phyloP scores from a whole-genome alignment of 2,113 vertebrate species.

The Vulpes lagopus region DNA sequence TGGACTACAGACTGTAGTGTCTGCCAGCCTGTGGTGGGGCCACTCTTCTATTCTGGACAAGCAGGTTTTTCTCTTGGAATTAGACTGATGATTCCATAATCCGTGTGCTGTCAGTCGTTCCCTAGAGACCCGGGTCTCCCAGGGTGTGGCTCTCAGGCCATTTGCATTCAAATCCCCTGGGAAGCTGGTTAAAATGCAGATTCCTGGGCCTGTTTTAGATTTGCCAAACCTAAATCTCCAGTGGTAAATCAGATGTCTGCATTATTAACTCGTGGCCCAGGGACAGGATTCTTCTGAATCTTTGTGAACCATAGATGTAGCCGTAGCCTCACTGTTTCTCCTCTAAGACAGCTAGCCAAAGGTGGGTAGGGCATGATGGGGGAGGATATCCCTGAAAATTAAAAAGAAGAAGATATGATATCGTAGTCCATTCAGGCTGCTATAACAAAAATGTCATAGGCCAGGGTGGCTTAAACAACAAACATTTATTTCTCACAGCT shows the following conservation, averaged over 20 bases:
- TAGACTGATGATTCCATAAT: background rate
- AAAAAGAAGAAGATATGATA: background rate
- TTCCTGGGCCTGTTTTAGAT: background rate
- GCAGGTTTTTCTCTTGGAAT: background rate
- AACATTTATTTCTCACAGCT: background rate
- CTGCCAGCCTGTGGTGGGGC: background rate
- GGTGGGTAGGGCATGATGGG: too few species aligned
- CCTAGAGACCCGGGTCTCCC: background rate
- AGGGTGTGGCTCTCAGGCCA: too few species aligned
- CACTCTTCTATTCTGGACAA: too few species aligned
- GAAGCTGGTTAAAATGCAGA: background rate
- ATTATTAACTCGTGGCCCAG: background rate
- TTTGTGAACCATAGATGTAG: background rate
- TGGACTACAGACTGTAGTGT: too few species aligned
- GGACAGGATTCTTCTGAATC: background rate
- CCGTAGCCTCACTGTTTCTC: background rate
- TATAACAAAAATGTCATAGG: background rate
- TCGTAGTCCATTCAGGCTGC: background rate
- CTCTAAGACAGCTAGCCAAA: background rate
- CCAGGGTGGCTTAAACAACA: background rate
- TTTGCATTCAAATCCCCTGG: background rate
- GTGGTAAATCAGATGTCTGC: background rate
- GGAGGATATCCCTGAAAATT: background rate
- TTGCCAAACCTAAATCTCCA: background rate
- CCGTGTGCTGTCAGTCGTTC: background rate